phyloP scores from a whole-genome alignment of 2,888 invertebrate genomes.

The Drosophila limbata region DNA sequence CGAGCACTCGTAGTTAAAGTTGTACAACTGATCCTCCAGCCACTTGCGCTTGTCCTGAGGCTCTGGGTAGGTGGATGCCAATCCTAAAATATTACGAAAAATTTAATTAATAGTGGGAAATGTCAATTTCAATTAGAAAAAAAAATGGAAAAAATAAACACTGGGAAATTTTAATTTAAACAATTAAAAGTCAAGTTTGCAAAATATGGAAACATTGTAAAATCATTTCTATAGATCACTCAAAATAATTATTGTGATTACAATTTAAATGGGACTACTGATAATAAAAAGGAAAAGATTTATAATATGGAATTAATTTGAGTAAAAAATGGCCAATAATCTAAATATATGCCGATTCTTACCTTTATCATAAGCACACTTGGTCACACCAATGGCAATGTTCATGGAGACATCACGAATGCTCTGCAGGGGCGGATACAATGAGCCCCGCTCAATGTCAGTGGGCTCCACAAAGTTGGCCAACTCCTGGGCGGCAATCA shows the following conservation, averaged over 20 bases:
- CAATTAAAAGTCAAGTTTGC: no score
- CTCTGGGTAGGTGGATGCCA: slow-evolving; percentile 94
- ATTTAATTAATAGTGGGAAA: background rate
- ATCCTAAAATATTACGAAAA: slow-evolving; percentile 86
- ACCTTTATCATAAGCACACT: slow-evolving; percentile 96
- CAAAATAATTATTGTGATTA: no score
- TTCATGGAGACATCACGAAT: slow-evolving; percentile 95
- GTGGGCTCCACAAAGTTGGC: slow-evolving; percentile 93
- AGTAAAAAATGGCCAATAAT: no score
- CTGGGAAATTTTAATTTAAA: no score
- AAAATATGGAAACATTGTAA: no score
- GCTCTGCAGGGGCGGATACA: slow-evolving; percentile 95
- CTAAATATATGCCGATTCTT: slow-evolving; percentile 38
- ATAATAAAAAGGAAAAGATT: no score
- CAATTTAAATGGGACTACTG: no score
- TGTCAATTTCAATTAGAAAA: background rate
- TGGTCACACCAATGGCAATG: slow-evolving; percentile 94
- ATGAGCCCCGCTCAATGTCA: slow-evolving; percentile 93
- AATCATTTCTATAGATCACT: no score
- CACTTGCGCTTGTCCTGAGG: slow-evolving; percentile 91
- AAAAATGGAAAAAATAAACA: no score
- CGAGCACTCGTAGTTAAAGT: slow-evolving; percentile 91
- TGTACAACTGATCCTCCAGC: slow-evolving; percentile 91
- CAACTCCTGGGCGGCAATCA: slow-evolving; percentile 95
- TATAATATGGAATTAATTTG: no score